Base-by-base conservation (phyloP, 2,113 vertebrate species). In the Oncorhynchus nerka region DNA sequence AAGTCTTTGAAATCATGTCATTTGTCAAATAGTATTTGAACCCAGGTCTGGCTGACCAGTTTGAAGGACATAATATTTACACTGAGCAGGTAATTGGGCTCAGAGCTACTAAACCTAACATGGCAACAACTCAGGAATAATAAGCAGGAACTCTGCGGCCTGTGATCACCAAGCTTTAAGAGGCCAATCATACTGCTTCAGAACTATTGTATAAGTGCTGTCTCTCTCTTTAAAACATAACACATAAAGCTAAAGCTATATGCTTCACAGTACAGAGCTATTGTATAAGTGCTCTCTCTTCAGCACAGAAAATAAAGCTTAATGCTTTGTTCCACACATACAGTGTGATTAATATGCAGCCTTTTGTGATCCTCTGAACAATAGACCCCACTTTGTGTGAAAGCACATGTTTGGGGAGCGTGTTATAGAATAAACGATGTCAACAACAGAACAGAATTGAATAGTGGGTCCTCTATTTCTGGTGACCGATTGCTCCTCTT, bases 381-480 rank as follows among this genome's bases (percentile, higher is more conserved):
- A 49, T 24, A n/a, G 51, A 55, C 13, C 51, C 5, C 51, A 55
- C 51, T 55, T 55, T 19, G 16, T 51, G 49, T 55, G 51, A 19
- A 55, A 55, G 16, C 51, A 55, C 12, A 3, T 19, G 4, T 16
- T 55, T 55, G 51, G 15, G 51, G 15, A 55, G 12, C 4, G 51
- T 55, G 51, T 55, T 55, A 72, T n/a, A 61, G 22, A 62, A 66
- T 34, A 45, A 65, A 34, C 68, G 22, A 76, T 34, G 34, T 76
- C 55, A 73, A 26, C 61, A 15, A 55, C 51, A 62, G 59, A 62
- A 24, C 59, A 66, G 7, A 68, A 32, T 45, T 39, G 28, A 19
- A 68, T 66, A 81, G 34, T 69, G 70, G 45, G 30, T 30, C 39
- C 32, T 4, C 79, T 67, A 70, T 76, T 67, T 77, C 61, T 34